Base-by-base conservation (phyloP, 2,113 vertebrate species). In the Dendrocopos noguchii region DNA sequence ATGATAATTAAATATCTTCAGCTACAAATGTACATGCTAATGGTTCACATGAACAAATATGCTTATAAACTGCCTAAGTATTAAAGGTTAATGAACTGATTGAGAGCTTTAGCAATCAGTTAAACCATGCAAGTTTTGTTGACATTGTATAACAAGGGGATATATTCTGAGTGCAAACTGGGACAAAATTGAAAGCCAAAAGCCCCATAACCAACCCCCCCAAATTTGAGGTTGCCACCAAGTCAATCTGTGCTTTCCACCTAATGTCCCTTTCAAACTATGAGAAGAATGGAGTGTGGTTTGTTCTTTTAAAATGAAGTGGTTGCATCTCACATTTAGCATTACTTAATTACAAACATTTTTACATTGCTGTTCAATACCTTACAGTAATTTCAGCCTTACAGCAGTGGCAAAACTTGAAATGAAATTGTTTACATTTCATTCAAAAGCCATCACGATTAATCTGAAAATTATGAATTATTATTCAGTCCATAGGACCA, bases 1-100 rank as follows among this genome's bases (percentile, higher is more conserved):
- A 98, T 93, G 15, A 60, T 17, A 96, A 94, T 7, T 34, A 50
- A 73, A 82, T 67, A 88, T 67, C 44, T 63, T 95, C 73, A 96
- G 88, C 55, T 76, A 57, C 63, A 66, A 61, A 66, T 0, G 0
- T 9, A 75, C 21, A 36, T 5, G 39, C 20, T 29, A 68, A 31
- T 5, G 31, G 46, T 78, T 39, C 27, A 22, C 6, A 7, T 55
- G 24, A 24, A 52, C 57, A 85, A 80, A 77, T 52, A 31, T 2
- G 6, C 28, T 64, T 64, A 19, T 16, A 82, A 88, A 57, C 19
- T 68, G 46, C 12, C 64, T 67, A 82, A 86, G 88, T 57, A 61
- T 25, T 68, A 18, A 90, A 75, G 9, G 28, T 81, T 76, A 57
- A 85, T 63, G 57, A 55, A 56, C 5, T 53, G 11, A 63, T 73